Percentiles rank a stretch among this genome's conserved stretches.
phyloP scores from a whole-genome alignment of 2,113 vertebrate species.

The Pterocles orientalis region DNA sequence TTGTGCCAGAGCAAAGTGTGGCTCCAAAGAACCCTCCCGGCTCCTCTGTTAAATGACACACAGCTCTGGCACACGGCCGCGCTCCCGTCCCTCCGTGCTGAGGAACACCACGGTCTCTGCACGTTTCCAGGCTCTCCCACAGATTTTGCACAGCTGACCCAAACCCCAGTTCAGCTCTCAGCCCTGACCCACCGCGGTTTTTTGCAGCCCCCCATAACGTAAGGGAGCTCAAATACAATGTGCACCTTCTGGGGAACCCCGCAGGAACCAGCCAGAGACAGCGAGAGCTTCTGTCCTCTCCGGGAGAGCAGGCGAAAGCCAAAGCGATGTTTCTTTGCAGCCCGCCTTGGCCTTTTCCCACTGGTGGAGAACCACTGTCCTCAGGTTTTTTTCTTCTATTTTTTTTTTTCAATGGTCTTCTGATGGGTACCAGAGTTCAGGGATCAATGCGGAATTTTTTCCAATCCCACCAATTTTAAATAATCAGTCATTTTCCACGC shows the following conservation, averaged over 20 bases:
- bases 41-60: neutral
- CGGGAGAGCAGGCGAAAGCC: fast-evolving
- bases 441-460: neutral
- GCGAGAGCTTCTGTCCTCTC: neutral
- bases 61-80: too few species aligned
- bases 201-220: neutral
- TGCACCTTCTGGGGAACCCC: neutral
- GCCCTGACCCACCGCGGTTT: neutral
- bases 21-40: fast-evolving
- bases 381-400: too few species aligned
- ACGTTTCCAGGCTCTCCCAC: neutral
- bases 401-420: neutral
- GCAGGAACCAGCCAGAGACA: neutral
- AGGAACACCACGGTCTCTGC: neutral
- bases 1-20: neutral
- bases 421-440: neutral
- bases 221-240: fast-evolving
- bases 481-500: neutral
- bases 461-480: neutral
- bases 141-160: too few species aligned
- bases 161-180: fast-evolving
- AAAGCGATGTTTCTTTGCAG: neutral
- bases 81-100: neutral
- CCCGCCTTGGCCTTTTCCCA: too few species aligned
- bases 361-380: too few species aligned